Percentiles rank a stretch among this genome's conserved stretches.
phyloP scores from a whole-genome alignment of 2,888 invertebrate genomes.

The Ethmia dodecea region DNA sequence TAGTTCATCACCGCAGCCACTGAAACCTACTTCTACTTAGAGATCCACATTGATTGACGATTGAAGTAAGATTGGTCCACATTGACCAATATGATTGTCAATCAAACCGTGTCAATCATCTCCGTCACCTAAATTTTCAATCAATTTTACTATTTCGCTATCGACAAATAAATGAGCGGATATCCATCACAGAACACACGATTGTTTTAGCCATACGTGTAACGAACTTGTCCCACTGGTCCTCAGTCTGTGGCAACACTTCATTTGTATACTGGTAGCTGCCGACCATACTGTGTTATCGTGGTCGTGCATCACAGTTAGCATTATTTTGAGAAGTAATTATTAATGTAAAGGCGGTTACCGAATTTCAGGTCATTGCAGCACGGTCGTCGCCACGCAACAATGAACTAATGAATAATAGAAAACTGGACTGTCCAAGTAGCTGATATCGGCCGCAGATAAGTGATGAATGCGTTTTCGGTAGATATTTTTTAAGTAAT shows the following conservation, averaged over 20 bases:
- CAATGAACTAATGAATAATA: conserved; percentile 70
- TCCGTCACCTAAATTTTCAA: too few species aligned
- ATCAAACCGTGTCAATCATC: too few species aligned
- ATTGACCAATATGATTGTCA: too few species aligned
- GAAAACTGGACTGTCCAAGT: conserved; percentile 64
- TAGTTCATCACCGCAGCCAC: too few species aligned
- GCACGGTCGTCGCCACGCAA: conserved; percentile 44
- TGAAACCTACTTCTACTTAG: too few species aligned
- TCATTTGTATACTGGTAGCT: conserved; percentile 12
- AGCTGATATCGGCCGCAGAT: conserved; percentile 61
- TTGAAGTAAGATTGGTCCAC: too few species aligned
- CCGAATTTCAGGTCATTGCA: conserved; percentile 69
- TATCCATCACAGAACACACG: background rate
- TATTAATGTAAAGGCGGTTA: conserved; percentile 71
- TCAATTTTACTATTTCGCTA: too few species aligned
- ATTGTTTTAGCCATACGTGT: background rate
- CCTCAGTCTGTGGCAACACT: conserved; percentile 7
- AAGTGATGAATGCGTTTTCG: conserved; percentile 67
- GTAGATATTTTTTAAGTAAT: conserved; percentile 54
- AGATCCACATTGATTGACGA: too few species aligned
- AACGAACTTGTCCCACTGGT: conserved; percentile 5
- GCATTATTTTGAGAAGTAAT: conserved; percentile 77
- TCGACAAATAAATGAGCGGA: too few species aligned
- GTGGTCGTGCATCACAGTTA: conserved; percentile 67
- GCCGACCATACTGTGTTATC: conserved; percentile 49